These are phyloP conservation scores for Apistogramma diplotaenia DNA, from an alignment of 2,113 vertebrate species.

Conservation along the genomic window DNA sequence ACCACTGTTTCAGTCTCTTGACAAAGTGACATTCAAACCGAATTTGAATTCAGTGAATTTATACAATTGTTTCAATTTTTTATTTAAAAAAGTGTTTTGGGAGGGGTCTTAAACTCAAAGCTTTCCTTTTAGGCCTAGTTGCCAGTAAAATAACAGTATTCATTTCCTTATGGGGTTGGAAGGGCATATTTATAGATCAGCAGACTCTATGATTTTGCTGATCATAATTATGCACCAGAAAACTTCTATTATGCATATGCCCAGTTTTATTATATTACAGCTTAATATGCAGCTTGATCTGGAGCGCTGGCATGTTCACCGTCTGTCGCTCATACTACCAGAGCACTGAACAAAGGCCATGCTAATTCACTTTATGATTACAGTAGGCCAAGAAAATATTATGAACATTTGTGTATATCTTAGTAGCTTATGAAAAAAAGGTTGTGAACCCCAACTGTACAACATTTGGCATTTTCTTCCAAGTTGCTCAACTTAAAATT, in stretches of 20 bases:
- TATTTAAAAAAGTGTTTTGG: too few relatives aligned
- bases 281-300: not conserved
- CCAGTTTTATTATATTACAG: not conserved
- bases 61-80: too few relatives aligned
- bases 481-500: not conserved
- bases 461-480: not conserved
- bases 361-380: not conserved
- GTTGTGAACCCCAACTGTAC: not conserved
- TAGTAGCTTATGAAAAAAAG: rapidly evolving
- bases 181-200: too few relatives aligned
- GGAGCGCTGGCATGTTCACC: not conserved
- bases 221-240: not conserved
- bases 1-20: too few relatives aligned
- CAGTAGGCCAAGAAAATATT: not conserved
- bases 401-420: not conserved
- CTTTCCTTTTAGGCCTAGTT: too few relatives aligned
- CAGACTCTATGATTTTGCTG: not conserved
- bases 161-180: too few relatives aligned
- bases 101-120: too few relatives aligned
- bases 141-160: too few relatives aligned
- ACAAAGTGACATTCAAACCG: too few relatives aligned
- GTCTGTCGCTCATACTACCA: not conserved
- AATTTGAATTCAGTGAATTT: not conserved
- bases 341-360: not conserved
- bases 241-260: not conserved